Base-by-base conservation (phyloP, 92 coral and sea anemone species). In the Bergia sp. region DNA sequence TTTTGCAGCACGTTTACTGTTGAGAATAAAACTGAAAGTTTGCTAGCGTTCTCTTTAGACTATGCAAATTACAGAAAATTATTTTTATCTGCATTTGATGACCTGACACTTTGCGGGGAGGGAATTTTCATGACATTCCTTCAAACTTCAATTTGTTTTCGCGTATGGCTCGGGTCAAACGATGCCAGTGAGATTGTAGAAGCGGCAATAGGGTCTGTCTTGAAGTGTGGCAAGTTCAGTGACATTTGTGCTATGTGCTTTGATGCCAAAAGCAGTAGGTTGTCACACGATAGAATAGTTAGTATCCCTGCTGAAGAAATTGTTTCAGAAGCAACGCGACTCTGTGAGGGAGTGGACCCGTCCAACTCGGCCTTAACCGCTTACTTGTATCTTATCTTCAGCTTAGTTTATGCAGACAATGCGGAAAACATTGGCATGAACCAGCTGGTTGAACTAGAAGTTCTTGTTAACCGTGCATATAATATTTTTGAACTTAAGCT, bases 61-160 rank as follows among this genome's bases (percentile, higher is more conserved):
- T 82, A 82, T 82, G 86, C 86, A 40, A 82, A 82, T 44, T 82
- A 82, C 39, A 65, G 86, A 23, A 82, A 82, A 66, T 39, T 82
- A 29, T 82, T 82, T 82, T 58, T 65, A 40, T 82, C 76, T 61
- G 74, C 86, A 40, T 82, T 65, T 20, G 74, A 69, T 39, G 86
- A 82, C 41, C 7, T 42, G 64, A 36, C 43, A 45, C 86, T 82
- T 42, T 82, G 86, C 12, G 86, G 86, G n/a, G 86, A 82, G 74
- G 42, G 76, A 82, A 67, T 82, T 8, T 82, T 61, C 21, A 21
- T 82, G 45, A 82, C 86, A 0, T 82, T 65, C 21, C 76, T 82
- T 40, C 55, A 82, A 61, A 43, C 86, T 21, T 82, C 76, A 11
- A 18, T 65, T 61, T 82, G 75, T 16, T 82, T 82, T 61, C 86